These are phyloP conservation scores for Zosterops hypoxanthus DNA, from an alignment of 2,113 vertebrate genomes.

Conservation along the genomic window DNA sequence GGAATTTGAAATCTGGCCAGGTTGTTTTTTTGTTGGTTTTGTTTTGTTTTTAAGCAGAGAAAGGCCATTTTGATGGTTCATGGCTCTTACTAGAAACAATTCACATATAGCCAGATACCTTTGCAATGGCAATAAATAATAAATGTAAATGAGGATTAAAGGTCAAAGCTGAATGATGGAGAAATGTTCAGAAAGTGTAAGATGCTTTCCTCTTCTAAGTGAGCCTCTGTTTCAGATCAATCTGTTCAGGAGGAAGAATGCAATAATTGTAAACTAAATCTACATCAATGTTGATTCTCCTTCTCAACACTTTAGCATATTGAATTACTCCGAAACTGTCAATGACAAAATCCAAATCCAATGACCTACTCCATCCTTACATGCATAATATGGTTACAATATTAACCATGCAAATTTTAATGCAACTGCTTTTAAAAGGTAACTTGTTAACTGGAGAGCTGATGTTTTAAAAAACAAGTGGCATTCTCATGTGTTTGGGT, in stretches of 20 bases:
- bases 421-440: neutral
- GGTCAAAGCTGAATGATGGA: neutral
- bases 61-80: neutral
- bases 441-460: neutral
- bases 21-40: neutral
- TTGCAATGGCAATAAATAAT: neutral
- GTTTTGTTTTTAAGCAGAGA: neutral
- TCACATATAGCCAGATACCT: neutral
- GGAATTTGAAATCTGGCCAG: neutral
- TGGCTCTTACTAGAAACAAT: neutral
- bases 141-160: neutral
- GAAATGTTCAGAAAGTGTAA: neutral
- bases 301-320: neutral
- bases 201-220: neutral
- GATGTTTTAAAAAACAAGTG: neutral
- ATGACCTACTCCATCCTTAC: fast-evolving
- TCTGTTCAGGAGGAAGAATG: neutral
- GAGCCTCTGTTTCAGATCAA: neutral
- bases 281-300: neutral
- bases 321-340: neutral
- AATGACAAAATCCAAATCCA: neutral
- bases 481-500: neutral
- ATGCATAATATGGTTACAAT: neutral
- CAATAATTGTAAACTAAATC: neutral
- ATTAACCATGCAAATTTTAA: neutral